Evolutionary conservation across 2,888 invertebrate species (phyloP).

Genomic region (Microchrysa polita): DNA sequence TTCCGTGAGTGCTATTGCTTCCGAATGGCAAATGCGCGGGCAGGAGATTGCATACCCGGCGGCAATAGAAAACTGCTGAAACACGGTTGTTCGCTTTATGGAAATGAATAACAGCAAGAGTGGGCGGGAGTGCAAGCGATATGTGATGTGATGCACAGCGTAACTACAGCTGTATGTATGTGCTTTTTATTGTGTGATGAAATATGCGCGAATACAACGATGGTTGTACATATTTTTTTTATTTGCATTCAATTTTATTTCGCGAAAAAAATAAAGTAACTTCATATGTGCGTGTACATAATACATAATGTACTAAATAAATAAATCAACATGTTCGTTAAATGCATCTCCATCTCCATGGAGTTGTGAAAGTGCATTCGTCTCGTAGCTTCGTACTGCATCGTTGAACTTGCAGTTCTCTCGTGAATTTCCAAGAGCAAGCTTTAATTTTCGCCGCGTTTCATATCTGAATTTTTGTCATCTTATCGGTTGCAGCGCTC

Average conservation of each 20-base stretch:
- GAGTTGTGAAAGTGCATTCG: no score
- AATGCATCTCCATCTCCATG: no score
- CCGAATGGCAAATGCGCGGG: conserved; percentile 32
- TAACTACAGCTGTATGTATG: conserved; percentile 28
- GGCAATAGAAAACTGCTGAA: no score
- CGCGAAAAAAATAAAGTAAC: no score
- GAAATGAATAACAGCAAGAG: no score
- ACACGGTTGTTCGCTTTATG: no score
- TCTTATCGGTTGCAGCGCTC: not conserved
- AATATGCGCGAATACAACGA: conserved; percentile 40
- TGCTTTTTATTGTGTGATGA: conserved; percentile 18
- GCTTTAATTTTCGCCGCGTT: not conserved
- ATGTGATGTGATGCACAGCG: conserved; percentile 1
- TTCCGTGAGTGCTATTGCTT: conserved; percentile 23
- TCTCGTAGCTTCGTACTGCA: no score
- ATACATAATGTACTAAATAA: no score
- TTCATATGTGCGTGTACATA: no score
- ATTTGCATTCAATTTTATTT: no score
- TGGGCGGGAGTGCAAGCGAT: not conserved
- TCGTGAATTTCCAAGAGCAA: not conserved
- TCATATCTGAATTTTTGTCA: not conserved
- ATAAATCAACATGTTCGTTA: no score
- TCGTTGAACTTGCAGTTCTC: not conserved
- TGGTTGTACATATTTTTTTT: not conserved
- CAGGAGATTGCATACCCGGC: not conserved